Evolutionary conservation across 1,140 invertebrate species (phyloP).

Genomic region (Procambarus clarkii): DNA sequence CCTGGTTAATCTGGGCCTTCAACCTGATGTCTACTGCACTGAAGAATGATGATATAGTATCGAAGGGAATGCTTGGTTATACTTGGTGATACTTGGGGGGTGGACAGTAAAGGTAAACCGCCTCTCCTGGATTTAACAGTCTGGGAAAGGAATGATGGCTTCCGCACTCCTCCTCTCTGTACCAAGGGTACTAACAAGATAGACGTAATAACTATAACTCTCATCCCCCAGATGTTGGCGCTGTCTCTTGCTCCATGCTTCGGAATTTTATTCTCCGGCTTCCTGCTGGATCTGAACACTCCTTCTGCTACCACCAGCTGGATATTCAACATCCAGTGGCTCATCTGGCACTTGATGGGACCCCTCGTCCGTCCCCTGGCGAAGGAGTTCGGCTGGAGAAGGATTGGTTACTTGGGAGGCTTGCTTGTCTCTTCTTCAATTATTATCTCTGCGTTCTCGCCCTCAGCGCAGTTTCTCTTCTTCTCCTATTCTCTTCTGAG

Average conservation of each 20-base stretch:
- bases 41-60: no score
- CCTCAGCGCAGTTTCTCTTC: neutral
- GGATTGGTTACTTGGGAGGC: neutral
- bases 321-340: neutral
- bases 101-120: no score
- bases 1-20: no score
- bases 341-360: neutral
- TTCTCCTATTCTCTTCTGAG: neutral
- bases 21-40: no score
- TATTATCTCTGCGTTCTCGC: neutral
- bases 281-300: neutral
- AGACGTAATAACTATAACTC: no score
- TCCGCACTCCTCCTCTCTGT: no score
- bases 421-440: neutral
- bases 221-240: neutral
- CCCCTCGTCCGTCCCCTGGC: neutral
- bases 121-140: no score
- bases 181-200: no score
- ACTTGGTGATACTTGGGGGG: no score
- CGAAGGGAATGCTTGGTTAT: no score
- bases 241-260: neutral
- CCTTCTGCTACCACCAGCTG: neutral
- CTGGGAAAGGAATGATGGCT: no score
- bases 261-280: neutral
- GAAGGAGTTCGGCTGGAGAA: constrained; percentile 6